phyloP scores from a whole-genome alignment of 1,140 invertebrate genomes.

The Drosophila guanche region DNA sequence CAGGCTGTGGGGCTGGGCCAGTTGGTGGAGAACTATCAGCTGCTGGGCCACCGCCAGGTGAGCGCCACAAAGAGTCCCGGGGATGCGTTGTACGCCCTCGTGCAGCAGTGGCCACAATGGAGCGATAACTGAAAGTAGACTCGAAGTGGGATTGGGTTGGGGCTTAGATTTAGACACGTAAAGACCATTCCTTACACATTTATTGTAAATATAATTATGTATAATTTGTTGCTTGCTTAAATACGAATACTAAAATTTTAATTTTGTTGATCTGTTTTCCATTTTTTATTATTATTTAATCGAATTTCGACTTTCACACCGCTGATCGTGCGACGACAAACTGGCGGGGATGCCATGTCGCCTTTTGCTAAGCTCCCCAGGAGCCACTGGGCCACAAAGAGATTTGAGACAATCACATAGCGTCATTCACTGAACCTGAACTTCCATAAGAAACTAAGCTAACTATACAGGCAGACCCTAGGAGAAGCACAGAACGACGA shows the following conservation, averaged over 20 bases:
- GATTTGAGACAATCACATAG: constrained; percentile 82
- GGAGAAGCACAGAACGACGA: constrained; percentile 57
- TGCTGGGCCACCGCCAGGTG: constrained; percentile 87
- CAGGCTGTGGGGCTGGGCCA: constrained; percentile 85
- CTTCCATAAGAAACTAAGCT: constrained; percentile 67
- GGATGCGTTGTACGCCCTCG: constrained; percentile 84
- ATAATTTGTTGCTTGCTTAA: constrained; percentile 82
- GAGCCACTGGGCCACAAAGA: constrained; percentile 75
- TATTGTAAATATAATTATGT: constrained; percentile 83
- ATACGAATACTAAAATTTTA: constrained; percentile 86
- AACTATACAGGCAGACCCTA: constrained; percentile 73
- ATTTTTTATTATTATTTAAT: constrained; percentile 35
- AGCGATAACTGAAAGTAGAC: constrained; percentile 8
- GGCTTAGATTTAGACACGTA: constrained; percentile 73
- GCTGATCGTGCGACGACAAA: constrained; percentile 14
- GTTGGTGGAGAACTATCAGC: constrained; percentile 85
- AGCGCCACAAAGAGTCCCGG: constrained; percentile 87
- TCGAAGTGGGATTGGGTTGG: background rate
- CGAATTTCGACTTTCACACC: constrained; percentile 40
- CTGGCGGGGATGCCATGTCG: constrained; percentile 15
- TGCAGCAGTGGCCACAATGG: constrained; percentile 87
- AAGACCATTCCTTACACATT: constrained; percentile 79
- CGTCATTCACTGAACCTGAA: constrained; percentile 72
- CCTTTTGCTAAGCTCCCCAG: constrained; percentile 56
- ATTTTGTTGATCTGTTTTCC: constrained; percentile 83